phyloP scores from a whole-genome alignment of 2,888 invertebrate genomes.

The Anticlea derivata region DNA sequence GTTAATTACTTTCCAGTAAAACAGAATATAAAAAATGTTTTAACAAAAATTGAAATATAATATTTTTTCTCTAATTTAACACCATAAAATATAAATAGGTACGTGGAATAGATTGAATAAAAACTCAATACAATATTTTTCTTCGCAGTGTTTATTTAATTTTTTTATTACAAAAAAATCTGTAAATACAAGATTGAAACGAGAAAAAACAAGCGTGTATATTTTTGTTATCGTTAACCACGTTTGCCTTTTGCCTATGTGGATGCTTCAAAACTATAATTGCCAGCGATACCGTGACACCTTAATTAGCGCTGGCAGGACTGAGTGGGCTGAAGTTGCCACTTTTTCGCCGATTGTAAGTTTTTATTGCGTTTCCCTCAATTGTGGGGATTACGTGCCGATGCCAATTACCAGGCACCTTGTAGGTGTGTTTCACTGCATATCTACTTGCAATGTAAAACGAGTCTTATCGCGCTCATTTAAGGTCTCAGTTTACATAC shows the following conservation, averaged over 20 bases:
- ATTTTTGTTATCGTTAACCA: no score
- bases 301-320: slow-evolving; percentile 35
- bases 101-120: no score
- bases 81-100: no score
- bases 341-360: slow-evolving; percentile 46
- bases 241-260: not conserved
- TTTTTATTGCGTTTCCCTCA: slow-evolving; percentile 33
- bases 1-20: no score
- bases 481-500: not conserved
- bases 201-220: no score
- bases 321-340: slow-evolving; percentile 50
- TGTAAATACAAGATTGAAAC: no score
- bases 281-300: slow-evolving; percentile 20
- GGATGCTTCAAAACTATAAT: slow-evolving; percentile 1
- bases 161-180: no score
- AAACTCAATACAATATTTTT: no score
- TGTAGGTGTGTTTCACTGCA: slow-evolving; percentile 8
- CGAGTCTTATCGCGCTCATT: not conserved
- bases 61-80: no score
- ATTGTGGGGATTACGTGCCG: slow-evolving; percentile 34
- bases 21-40: no score
- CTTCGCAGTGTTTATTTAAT: no score
- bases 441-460: not conserved
- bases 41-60: no score
- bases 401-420: slow-evolving; percentile 31